Conservation (phyloP, 1,140 invertebrate species). For the Globodera rostochiensis region DNA sequence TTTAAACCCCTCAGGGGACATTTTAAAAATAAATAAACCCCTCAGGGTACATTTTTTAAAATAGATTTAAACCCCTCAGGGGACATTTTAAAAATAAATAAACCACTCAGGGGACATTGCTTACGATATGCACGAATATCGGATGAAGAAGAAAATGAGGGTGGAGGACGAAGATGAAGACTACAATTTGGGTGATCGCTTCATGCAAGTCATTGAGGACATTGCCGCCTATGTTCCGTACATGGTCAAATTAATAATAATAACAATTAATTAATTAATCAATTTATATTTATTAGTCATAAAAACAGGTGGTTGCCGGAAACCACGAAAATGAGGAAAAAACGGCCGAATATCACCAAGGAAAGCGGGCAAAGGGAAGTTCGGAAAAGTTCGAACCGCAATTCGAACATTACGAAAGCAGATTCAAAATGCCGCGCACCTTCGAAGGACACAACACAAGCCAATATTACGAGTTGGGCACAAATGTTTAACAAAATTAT, state of each 20-base stretch:
- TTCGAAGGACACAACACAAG: background rate
- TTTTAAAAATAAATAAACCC: background rate
- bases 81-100: background rate
- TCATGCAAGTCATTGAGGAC: slow-evolving; percentile 23
- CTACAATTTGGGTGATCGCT: slow-evolving; percentile 25
- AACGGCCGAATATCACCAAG: background rate
- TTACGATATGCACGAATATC: slow-evolving; percentile 5
- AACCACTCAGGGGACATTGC: background rate
- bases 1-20: background rate
- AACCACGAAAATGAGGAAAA: slow-evolving; percentile 13
- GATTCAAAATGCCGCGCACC: slow-evolving; percentile 15
- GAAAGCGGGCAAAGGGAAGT: background rate
- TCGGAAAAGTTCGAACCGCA: background rate
- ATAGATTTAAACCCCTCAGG: background rate
- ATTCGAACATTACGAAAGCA: slow-evolving; percentile 20
- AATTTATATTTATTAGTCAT: background rate
- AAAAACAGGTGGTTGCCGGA: slow-evolving; percentile 21
- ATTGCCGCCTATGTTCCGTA: slow-evolving; percentile 25
- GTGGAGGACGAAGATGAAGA: slow-evolving; percentile 2
- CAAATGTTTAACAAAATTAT: background rate
- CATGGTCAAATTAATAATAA: background rate
- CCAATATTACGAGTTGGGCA: slow-evolving; percentile 24
- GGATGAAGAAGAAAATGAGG: background rate
- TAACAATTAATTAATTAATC: background rate
- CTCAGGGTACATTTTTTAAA: background rate